Conservation (phyloP, 2,888 invertebrate genomes). For the Parnassius glacialis region DNA sequence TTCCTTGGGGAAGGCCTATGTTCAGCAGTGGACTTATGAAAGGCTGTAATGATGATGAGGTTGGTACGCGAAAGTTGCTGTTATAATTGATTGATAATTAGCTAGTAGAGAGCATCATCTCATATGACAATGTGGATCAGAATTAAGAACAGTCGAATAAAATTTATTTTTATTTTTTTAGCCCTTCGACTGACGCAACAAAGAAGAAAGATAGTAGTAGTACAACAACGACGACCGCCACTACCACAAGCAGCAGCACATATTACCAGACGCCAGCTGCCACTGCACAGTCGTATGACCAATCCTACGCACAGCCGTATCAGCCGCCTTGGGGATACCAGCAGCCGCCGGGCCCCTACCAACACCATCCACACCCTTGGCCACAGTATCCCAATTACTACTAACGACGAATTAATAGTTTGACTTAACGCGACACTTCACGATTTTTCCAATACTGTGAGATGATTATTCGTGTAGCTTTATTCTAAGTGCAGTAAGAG, state of each 20-base stretch:
- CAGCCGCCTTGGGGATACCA: conserved; percentile 77
- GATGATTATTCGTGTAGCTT: not conserved
- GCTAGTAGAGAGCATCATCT: too few relatives aligned
- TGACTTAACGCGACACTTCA: not conserved
- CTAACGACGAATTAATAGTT: conserved; percentile 36
- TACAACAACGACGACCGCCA: conserved; percentile 35
- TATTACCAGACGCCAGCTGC: conserved; percentile 61
- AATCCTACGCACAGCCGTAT: conserved; percentile 70
- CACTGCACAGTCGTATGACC: conserved; percentile 62
- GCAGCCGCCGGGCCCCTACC: conserved; percentile 73
- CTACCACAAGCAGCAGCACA: conserved; percentile 42
- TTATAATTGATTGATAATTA: too few relatives aligned
- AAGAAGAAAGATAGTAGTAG: conserved; percentile 59
- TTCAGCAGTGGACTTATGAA: too few relatives aligned
- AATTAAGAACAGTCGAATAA: too few relatives aligned
- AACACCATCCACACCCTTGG: conserved; percentile 73
- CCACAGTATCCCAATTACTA: conserved; percentile 76
- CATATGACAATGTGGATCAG: too few relatives aligned
- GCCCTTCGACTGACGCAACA: conserved; percentile 43
- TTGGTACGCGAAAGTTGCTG: too few relatives aligned
- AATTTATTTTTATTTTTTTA: conserved; percentile 27
- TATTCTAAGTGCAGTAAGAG: conserved; percentile 12
- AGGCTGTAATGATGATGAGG: too few relatives aligned
- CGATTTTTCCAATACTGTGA: conserved; percentile 4
- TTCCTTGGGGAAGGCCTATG: too few relatives aligned